Conservation (phyloP, 2,797 vertebrate genomes). For the Thalassophryne amazonica region DNA sequence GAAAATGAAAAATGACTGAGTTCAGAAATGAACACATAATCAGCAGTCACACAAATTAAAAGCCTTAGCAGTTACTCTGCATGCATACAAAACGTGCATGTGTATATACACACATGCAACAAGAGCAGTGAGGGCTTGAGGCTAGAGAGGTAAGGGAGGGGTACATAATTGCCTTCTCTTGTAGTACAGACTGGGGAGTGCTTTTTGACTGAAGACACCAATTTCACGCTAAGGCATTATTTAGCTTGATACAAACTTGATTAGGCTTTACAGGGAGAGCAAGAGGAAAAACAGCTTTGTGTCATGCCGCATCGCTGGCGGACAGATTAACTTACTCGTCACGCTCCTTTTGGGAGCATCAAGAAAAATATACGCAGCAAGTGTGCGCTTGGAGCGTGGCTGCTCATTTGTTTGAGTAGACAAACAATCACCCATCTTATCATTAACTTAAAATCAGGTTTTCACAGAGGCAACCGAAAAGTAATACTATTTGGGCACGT, state of each 20-base stretch:
- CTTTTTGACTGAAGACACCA: slow-evolving; percentile 75
- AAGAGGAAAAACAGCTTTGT: slow-evolving; percentile 61
- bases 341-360: slow-evolving; percentile 65
- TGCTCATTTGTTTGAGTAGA: slow-evolving; percentile 45
- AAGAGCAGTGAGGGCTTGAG: slow-evolving; percentile 12
- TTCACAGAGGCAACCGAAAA: not conserved
- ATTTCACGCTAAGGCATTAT: slow-evolving; percentile 80
- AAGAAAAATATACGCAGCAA: slow-evolving; percentile 40
- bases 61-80: not conserved
- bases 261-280: slow-evolving; percentile 70
- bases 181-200: slow-evolving; percentile 74
- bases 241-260: slow-evolving; percentile 81
- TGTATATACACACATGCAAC: slow-evolving; percentile 4
- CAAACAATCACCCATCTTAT: slow-evolving; percentile 19
- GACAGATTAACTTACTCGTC: slow-evolving; percentile 76
- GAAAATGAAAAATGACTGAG: slow-evolving; percentile 1
- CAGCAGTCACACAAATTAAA: slow-evolving; percentile 1
- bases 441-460: slow-evolving; percentile 3
- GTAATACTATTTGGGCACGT: no score
- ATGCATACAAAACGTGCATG: slow-evolving; percentile 5
- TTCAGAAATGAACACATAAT: not conserved
- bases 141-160: slow-evolving; percentile 13
- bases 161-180: slow-evolving; percentile 78
- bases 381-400: slow-evolving; percentile 24
- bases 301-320: slow-evolving; percentile 61